These are phyloP conservation scores for Erethizon dorsatum DNA, from an alignment of 2,797 vertebrate genomes.

Conservation along the genomic window DNA sequence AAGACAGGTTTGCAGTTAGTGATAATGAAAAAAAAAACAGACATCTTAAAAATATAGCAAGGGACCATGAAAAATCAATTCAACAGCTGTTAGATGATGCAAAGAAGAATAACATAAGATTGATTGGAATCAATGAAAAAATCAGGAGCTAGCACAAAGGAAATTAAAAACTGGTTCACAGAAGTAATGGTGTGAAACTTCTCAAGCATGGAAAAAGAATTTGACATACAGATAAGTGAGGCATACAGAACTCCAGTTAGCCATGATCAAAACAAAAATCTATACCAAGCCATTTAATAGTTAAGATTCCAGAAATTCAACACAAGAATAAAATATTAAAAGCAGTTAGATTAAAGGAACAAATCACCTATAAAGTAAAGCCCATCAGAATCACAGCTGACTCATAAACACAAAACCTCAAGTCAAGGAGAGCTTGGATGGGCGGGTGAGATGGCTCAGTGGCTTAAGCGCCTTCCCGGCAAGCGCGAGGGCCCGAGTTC, in stretches of 20 bases:
- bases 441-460: no score
- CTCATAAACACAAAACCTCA: not conserved
- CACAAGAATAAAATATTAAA: not conserved
- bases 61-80: not conserved
- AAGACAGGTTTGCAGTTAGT: not conserved
- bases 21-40: not conserved
- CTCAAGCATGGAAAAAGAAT: not conserved
- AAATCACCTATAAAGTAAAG: not conserved
- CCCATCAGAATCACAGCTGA: not conserved
- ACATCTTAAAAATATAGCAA: not conserved
- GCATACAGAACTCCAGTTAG: not conserved
- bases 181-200: not conserved
- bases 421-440: not conserved
- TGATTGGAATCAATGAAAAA: not conserved
- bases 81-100: not conserved
- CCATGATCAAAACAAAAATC: not conserved
- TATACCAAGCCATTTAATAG: not conserved
- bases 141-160: not conserved
- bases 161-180: not conserved
- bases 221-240: not conserved
- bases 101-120: not conserved
- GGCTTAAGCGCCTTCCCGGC: no score
- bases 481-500: no score
- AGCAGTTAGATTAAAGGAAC: not conserved
- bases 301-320: not conserved